phyloP scores from a whole-genome alignment of 64 coral and sea anemone genomes.

The Montipora efflorescens region DNA sequence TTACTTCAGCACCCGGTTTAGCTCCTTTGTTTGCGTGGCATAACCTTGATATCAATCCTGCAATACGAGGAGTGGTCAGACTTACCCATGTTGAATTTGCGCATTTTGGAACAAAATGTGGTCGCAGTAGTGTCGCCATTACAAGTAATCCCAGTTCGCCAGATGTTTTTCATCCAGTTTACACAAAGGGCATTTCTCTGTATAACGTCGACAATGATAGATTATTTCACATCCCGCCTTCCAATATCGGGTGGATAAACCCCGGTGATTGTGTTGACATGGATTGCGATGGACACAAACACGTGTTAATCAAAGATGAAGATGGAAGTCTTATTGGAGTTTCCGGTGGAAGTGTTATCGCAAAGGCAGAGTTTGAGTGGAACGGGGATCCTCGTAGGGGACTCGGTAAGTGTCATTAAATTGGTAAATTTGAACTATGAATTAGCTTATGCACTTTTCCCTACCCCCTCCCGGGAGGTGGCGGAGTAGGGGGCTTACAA shows the following conservation, averaged over 20 bases:
- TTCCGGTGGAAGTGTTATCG: slow-evolving; percentile 53
- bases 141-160: slow-evolving; percentile 40
- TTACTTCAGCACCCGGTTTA: slow-evolving; percentile 41
- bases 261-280: slow-evolving; percentile 90
- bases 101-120: slow-evolving; percentile 72
- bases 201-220: slow-evolving; percentile 34
- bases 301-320: slow-evolving; percentile 66
- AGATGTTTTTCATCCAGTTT: slow-evolving; percentile 65
- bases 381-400: slow-evolving; percentile 71
- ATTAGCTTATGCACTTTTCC: too few relatives aligned
- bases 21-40: slow-evolving; percentile 73
- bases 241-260: slow-evolving; percentile 52
- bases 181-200: slow-evolving; percentile 9
- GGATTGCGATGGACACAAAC: slow-evolving; percentile 82
- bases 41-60: slow-evolving; percentile 37
- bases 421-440: not conserved
- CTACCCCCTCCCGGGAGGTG: too few relatives aligned
- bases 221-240: slow-evolving; percentile 20
- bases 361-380: slow-evolving; percentile 92
- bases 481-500: too few relatives aligned
- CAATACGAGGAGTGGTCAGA: slow-evolving; percentile 54
- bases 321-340: slow-evolving; percentile 75
- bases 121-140: slow-evolving; percentile 49
- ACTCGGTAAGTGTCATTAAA: slow-evolving; percentile 39
- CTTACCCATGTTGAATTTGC: slow-evolving; percentile 45